Conservation (phyloP, 2,888 invertebrate species). For the Germaria angustata region DNA sequence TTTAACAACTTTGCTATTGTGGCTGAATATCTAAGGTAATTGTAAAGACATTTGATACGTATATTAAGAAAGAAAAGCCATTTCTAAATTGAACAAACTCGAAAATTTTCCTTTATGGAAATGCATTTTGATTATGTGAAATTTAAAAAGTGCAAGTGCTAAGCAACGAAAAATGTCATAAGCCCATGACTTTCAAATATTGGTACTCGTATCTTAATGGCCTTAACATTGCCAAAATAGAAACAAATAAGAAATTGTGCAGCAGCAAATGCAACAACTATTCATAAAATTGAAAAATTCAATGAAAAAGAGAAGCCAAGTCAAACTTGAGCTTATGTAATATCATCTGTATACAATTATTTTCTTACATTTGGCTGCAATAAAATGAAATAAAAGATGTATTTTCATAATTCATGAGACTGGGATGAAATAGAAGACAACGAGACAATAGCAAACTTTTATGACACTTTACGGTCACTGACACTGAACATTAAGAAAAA, state of each 20-base stretch:
- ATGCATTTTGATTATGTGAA: conserved; percentile 18
- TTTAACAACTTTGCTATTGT: not conserved
- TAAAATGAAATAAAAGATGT: not conserved
- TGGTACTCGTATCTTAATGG: conserved; percentile 44
- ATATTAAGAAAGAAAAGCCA: not conserved
- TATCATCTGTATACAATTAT: conserved; percentile 1
- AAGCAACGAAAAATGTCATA: conserved; percentile 13
- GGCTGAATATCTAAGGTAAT: not conserved
- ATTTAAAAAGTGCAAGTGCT: conserved; percentile 7
- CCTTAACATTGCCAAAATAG: conserved; percentile 62
- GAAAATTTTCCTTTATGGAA: conserved; percentile 16
- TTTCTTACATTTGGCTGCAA: not conserved
- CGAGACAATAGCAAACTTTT: conserved; percentile 47
- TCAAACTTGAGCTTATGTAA: conserved; percentile 47
- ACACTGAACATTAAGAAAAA: conserved; percentile 49
- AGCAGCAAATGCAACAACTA: not conserved
- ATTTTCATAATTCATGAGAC: conserved; percentile 61
- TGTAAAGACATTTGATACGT: not conserved
- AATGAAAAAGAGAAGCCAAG: not conserved
- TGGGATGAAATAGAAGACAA: conserved; percentile 25
- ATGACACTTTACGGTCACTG: conserved; percentile 66
- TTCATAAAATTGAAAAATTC: not conserved
- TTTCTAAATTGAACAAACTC: not conserved
- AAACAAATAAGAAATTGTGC: not conserved
- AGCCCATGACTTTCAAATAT: conserved; percentile 55